phyloP scores from a whole-genome alignment of 2,797 vertebrate species.

The Salmo trutta region DNA sequence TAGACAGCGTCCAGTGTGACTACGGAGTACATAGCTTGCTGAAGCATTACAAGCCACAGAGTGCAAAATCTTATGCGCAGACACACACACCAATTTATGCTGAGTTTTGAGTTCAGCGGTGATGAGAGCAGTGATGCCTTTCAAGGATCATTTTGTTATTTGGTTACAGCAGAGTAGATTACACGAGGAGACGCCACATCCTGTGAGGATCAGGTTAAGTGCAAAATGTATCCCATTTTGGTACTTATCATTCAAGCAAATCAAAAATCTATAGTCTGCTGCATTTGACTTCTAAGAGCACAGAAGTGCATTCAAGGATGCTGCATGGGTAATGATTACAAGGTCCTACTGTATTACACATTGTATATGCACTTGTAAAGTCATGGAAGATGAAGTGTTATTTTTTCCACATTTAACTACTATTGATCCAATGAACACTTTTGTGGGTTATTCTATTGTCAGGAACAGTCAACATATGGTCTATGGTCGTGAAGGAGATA shows the following conservation, averaged over 20 bases:
- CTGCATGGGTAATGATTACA: not conserved
- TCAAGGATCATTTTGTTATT: not conserved
- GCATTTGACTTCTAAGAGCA: not conserved
- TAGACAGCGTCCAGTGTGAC: not conserved
- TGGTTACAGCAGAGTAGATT: not conserved
- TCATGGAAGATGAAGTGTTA: not conserved
- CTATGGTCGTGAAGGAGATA: not conserved
- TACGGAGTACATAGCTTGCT: not conserved
- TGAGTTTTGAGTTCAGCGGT: not conserved
- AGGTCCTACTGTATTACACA: not conserved
- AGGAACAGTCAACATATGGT: not conserved
- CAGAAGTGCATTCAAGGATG: not conserved
- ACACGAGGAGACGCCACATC: not conserved
- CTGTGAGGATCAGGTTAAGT: constrained; percentile 3
- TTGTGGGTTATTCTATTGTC: not conserved
- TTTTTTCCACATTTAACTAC: not conserved
- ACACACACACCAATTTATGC: not conserved
- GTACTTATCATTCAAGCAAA: constrained; percentile 1
- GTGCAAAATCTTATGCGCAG: not conserved
- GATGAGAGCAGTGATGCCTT: not conserved
- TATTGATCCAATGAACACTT: not conserved
- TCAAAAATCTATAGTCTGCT: constrained; percentile 2
- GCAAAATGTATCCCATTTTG: not conserved
- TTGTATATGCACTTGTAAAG: not conserved
- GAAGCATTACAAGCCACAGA: constrained; percentile 1